These are phyloP conservation scores for Eupithecia pulchellata DNA, from an alignment of 2,888 invertebrate species.

Conservation along the genomic window DNA sequence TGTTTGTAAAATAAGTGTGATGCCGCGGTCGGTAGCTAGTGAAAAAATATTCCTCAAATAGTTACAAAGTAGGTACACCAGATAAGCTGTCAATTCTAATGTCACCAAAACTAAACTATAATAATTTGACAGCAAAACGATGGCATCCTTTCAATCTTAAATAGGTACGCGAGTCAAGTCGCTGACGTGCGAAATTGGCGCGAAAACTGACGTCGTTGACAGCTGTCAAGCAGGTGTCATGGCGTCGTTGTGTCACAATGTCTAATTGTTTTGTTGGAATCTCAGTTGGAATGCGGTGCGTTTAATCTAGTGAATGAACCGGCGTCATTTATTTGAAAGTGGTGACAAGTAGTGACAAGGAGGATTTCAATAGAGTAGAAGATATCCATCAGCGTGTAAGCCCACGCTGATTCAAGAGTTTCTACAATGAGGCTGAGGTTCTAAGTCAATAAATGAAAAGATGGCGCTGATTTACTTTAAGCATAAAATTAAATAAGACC, in stretches of 20 bases:
- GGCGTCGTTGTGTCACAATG: constrained; percentile 26
- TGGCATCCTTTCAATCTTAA: too few relatives aligned
- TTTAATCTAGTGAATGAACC: constrained; percentile 4
- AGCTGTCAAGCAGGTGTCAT: constrained; percentile 61
- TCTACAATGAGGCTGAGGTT: too few relatives aligned
- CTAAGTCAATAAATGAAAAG: too few relatives aligned
- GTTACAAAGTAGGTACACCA: too few relatives aligned
- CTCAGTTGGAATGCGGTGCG: constrained; percentile 31
- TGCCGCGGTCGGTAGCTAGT: neutral
- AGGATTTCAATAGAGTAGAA: neutral
- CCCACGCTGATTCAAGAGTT: neutral
- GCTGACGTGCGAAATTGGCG: constrained; percentile 60
- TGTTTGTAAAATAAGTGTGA: neutral
- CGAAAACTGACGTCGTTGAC: constrained; percentile 65
- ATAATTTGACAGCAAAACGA: too few relatives aligned
- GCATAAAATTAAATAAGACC: neutral
- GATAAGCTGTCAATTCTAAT: too few relatives aligned
- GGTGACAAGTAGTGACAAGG: neutral
- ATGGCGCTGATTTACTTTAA: neutral
- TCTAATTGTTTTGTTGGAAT: constrained; percentile 52
- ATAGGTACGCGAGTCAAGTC: constrained; percentile 33
- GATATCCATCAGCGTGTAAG: neutral
- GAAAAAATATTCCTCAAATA: neutral
- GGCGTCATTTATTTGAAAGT: neutral
- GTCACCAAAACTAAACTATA: too few relatives aligned